Base-by-base conservation (phyloP, 2,113 vertebrate species). In the Sander lucioperca region DNA sequence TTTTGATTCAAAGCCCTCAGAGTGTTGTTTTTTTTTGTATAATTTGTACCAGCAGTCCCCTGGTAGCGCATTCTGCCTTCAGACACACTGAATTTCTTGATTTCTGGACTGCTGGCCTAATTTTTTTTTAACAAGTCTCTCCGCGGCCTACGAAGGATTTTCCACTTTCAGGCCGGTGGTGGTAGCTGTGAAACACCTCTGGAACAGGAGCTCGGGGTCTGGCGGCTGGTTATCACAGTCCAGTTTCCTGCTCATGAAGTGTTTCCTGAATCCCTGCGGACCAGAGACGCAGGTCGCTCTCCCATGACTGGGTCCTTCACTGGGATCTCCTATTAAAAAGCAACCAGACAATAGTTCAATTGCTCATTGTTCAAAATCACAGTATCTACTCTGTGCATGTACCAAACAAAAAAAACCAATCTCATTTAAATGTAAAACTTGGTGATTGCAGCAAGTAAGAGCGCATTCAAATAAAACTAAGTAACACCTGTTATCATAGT, bases 121-220 rank as follows among this genome's bases (percentile, higher is more conserved):
- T 59, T 43, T 33, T 33, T 43, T 54, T 39, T 21, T 2, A 12
- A 62, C 0, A 48, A n/a, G 62, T 64, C 4, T 30, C 14, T 58
- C 4, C 0, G 18, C 0, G 1, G 18, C 50, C 64, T 89, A 93
- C 6, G 88, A 85, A 61, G 95, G 93, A 83, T 91, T 94, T 80
- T 95, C 94, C 33, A 94, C 91, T 78, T 95, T 78, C 0, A 91
- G 86, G 14, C 88, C 53, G 0, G 88, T 93, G 74, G 92, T 84
- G 25, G 93, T 80, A 25, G 95, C 92, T 56, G 92, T 94, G 84
- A 97, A 97, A 92, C 95, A 96, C 56, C 87, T 89, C 90, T 95
- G 95, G 77, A 96, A 95, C 43, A 96, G 81, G 23, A 51, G 76
- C 53, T 92, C 93, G 0, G 94, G 87, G 48, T 96, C 94, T 15